These are phyloP conservation scores for Oegoconia quadripuncta DNA, from an alignment of 2,888 invertebrate genomes.

Conservation along the genomic window DNA sequence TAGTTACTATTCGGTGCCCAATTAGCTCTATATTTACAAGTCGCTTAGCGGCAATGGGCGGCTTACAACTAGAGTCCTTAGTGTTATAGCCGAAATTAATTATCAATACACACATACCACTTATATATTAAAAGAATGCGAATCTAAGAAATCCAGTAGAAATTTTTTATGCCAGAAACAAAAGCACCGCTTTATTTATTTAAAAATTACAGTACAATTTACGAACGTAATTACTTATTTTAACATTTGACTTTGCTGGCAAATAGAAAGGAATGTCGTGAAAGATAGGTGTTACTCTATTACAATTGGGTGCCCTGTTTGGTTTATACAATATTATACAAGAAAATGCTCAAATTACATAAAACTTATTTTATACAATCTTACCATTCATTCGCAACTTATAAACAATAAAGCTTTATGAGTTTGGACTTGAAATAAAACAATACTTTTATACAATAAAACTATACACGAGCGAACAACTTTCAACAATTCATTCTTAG, in stretches of 20 bases:
- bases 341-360: too few species aligned
- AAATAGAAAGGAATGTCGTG: too few species aligned
- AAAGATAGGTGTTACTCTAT: too few species aligned
- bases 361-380: too few species aligned
- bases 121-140: not conserved
- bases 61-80: constrained; percentile 15
- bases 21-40: constrained; percentile 47
- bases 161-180: not conserved
- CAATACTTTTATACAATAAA: constrained; percentile 14
- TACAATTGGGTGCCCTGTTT: too few species aligned
- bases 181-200: too few species aligned
- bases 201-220: too few species aligned
- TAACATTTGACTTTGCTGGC: too few species aligned
- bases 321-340: too few species aligned
- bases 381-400: not conserved
- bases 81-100: constrained; percentile 1
- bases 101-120: too few species aligned
- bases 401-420: constrained; percentile 33
- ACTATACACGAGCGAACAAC: constrained; percentile 2
- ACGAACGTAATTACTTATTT: too few species aligned
- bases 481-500: constrained; percentile 3
- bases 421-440: constrained; percentile 19
- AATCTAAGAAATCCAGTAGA: not conserved
- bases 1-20: constrained; percentile 58
- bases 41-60: constrained; percentile 59